phyloP scores from a whole-genome alignment of 2,888 invertebrate species.

The Oxycera nigricornis region DNA sequence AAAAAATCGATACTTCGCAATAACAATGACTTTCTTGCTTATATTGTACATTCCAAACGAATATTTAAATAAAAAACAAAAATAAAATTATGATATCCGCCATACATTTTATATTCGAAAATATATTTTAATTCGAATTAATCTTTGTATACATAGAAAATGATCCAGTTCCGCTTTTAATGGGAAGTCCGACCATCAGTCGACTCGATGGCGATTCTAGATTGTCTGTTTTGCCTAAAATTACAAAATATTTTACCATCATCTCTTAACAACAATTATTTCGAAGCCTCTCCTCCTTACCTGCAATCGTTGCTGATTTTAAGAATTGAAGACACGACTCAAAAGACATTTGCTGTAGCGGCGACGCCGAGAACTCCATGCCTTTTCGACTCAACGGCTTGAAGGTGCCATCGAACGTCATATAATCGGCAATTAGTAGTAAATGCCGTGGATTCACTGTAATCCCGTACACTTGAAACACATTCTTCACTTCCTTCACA shows the following conservation, averaged over 20 bases:
- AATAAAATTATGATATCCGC: no score
- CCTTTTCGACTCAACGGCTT: conserved; percentile 90
- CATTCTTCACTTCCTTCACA: conserved; percentile 92
- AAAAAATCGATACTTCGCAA: no score
- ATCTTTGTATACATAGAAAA: conserved; percentile 61
- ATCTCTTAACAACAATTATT: background rate
- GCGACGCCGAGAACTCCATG: conserved; percentile 90
- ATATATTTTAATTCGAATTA: no score
- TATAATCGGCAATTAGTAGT: conserved; percentile 92
- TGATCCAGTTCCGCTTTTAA: conserved; percentile 82
- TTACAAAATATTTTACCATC: conserved; percentile 19
- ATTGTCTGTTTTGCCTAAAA: conserved; percentile 75
- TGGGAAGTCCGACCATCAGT: conserved; percentile 84
- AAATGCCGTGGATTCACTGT: conserved; percentile 94
- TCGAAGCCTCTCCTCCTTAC: conserved; percentile 32
- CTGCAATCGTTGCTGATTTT: conserved; percentile 69
- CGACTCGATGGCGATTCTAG: conserved; percentile 86
- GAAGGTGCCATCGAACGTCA: conserved; percentile 93
- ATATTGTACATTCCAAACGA: no score
- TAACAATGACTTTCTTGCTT: no score
- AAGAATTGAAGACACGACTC: conserved; percentile 91
- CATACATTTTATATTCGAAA: no score
- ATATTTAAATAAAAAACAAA: no score
- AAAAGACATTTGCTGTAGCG: conserved; percentile 97
- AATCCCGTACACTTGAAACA: conserved; percentile 97